Evolutionary conservation across 2,797 vertebrate species (phyloP).

Genomic region (Ateles fusciceps): DNA sequence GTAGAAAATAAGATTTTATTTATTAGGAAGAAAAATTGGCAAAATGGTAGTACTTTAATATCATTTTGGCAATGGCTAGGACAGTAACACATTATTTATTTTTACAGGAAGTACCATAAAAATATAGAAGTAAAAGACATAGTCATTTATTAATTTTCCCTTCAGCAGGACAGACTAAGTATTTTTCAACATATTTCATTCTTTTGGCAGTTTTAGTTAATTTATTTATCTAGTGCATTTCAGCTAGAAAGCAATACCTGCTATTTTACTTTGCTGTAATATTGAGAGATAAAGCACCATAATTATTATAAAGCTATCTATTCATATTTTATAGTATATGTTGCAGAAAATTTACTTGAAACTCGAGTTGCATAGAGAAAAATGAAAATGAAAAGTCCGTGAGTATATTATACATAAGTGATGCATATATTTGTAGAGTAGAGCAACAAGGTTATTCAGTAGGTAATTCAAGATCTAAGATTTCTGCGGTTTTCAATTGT

Average conservation of each 20-base stretch:
- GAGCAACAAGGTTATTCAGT: not conserved
- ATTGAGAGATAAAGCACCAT: not conserved
- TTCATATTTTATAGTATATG: not conserved
- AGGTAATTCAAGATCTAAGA: not conserved
- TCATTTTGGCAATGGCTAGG: constrained; percentile 8
- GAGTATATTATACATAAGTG: not conserved
- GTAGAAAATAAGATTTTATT: constrained; percentile 47
- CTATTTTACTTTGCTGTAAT: constrained; percentile 26
- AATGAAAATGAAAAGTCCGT: not conserved
- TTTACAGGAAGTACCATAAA: constrained; percentile 58
- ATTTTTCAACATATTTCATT: constrained; percentile 57
- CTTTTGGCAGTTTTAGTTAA: constrained; percentile 41
- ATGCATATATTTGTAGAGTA: not conserved
- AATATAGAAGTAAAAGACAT: constrained; percentile 1
- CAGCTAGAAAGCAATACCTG: constrained; percentile 34
- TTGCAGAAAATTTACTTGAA: not conserved
- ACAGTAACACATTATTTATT: constrained; percentile 42
- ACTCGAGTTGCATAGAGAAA: not conserved
- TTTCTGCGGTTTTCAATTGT: not conserved
- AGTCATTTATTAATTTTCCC: constrained; percentile 42
- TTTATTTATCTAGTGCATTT: constrained; percentile 49
- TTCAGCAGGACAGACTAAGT: constrained; percentile 2
- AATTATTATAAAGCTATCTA: not conserved
- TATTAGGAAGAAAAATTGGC: constrained; percentile 51
- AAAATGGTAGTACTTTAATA: not conserved